Base-by-base conservation (phyloP, 92 coral and sea anemone species). In the Hydrozoanthus gracilis region DNA sequence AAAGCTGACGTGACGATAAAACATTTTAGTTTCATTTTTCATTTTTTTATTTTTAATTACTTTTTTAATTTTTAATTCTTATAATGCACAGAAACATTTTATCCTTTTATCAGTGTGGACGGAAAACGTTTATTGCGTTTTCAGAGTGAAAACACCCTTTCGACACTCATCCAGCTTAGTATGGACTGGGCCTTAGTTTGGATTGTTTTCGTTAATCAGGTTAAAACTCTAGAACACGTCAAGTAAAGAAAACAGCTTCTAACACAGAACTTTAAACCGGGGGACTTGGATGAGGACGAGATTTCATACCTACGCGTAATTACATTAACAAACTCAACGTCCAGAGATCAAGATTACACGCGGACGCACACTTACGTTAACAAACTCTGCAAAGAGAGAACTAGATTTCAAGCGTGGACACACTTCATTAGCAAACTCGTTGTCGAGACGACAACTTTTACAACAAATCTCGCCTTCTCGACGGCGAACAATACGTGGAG, bases 251-350 rank as follows among this genome's bases (percentile, higher is more conserved):
- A 58, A 58, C 65, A 58, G 65, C 65, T 58, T 58, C 65, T 58
- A 58, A 58, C 65, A 58, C 65, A 58, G 65, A 58, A 58, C 65
- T 58, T 58, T 58, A 58, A 58, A 58, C 65, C n/a, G 65, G 65
- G 65, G 65, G 65, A 58, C 65, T 58, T 58, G 65, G 65, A 58
- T 58, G 65, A 58, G 65, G 65, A 58, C 65, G 65, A 58, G 65
- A 58, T 58, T 58, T 58, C 65, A 58, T 58, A 58, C 65, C 65
- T 0, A 58, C 65, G 65, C 65, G 65, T 58, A 58, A 58, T 58
- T 58, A 58, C 65, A 58, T 58, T 58, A 58, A 58, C 65, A 58
- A 58, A 58, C 0, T 0, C 65, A 58, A 58, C 65, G 0, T 58
- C 65, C 65, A 58, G 65, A 58, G 65, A 58, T 0, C 65, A 58